Evolutionary conservation across 2,797 vertebrate species (phyloP).

Genomic region (Labeo calbasu): DNA sequence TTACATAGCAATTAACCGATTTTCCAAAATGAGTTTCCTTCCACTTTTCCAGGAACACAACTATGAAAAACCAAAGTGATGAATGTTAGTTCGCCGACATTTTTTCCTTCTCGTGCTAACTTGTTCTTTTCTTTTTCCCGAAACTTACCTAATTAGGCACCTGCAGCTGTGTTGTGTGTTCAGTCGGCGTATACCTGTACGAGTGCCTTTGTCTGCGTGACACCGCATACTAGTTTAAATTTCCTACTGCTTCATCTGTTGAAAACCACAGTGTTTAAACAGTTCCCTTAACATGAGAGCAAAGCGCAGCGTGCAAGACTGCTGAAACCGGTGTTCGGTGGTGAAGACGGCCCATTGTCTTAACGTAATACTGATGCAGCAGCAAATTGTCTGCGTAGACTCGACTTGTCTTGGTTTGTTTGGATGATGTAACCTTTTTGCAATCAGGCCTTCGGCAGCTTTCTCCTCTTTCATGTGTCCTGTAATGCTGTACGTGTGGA

Average conservation of each 20-base stretch:
- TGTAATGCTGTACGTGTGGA: conserved; percentile 56
- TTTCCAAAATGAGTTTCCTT: neutral
- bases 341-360: conserved; percentile 61
- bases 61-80: neutral
- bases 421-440: conserved; percentile 72
- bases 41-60: neutral
- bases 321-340: conserved; percentile 60
- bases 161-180: conserved; percentile 31
- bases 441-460: conserved; percentile 64
- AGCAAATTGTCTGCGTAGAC: conserved; percentile 61
- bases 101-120: conserved; percentile 7
- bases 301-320: conserved; percentile 59
- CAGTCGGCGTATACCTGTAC: neutral
- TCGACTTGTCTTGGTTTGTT: conserved; percentile 65
- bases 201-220: conserved; percentile 20
- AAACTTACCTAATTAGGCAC: conserved; percentile 28
- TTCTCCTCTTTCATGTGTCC: conserved; percentile 64
- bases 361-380: conserved; percentile 61
- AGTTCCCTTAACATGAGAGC: conserved; percentile 32
- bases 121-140: neutral
- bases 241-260: conserved; percentile 36
- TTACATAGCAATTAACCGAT: neutral
- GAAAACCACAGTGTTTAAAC: conserved; percentile 42
- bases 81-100: neutral
- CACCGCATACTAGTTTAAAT: conserved; percentile 34